These are phyloP conservation scores for Crocuta crocuta DNA, from an alignment of 2,113 vertebrate genomes.

Conservation along the genomic window DNA sequence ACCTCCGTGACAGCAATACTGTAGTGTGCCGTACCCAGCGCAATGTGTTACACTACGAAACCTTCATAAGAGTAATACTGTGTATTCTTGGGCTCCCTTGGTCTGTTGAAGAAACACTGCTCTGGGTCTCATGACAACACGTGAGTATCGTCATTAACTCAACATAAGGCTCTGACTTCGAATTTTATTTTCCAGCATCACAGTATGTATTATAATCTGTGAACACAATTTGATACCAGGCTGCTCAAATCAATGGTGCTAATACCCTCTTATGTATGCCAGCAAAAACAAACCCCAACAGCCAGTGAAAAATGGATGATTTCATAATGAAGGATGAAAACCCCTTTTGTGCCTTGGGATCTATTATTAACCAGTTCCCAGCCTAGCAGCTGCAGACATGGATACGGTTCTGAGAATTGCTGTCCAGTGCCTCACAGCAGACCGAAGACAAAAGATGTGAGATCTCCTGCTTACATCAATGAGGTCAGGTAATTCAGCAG, in stretches of 20 bases:
- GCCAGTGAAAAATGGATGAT: constrained; percentile 57
- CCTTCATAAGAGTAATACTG: not conserved
- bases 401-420: not conserved
- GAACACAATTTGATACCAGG: not conserved
- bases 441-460: constrained; percentile 33
- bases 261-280: not conserved
- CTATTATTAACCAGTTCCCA: constrained; percentile 62
- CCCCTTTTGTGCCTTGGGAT: constrained; percentile 48
- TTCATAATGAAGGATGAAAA: constrained; percentile 72
- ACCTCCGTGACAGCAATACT: not conserved
- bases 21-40: not conserved
- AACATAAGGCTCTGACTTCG: not conserved
- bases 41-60: not conserved
- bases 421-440: not conserved
- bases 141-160: not conserved
- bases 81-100: not conserved
- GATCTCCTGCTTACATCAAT: not conserved
- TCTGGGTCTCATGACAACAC: not conserved
- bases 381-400: constrained; percentile 34
- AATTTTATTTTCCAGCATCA: not conserved
- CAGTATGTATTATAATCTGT: not conserved
- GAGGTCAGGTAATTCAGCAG: not conserved
- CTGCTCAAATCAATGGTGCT: constrained; percentile 24
- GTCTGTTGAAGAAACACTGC: not conserved
- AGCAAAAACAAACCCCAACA: constrained; percentile 24